Conservation (phyloP, 2,113 vertebrate species). For the Melanostigma gelatinosum region DNA sequence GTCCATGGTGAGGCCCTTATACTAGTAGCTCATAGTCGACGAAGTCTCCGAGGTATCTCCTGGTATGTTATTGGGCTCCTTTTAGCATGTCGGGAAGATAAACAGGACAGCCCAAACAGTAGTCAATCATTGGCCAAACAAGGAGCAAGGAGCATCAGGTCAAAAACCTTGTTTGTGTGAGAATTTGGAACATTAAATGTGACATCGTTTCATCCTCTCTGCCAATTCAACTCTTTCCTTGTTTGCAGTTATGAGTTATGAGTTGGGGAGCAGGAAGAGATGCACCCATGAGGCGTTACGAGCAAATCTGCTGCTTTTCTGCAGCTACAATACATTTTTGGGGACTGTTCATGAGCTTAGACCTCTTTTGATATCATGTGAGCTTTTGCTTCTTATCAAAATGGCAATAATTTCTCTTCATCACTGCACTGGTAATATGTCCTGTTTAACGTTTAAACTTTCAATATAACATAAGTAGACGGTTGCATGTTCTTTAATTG, state of each 20-base stretch:
- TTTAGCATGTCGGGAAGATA: conserved; percentile 52
- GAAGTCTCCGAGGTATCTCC: conserved; percentile 19
- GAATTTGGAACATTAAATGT: conserved; percentile 25
- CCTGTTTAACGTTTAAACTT: neutral
- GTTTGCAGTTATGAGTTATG: neutral
- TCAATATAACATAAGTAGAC: neutral
- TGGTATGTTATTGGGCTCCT: conserved; percentile 46
- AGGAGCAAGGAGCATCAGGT: conserved; percentile 71
- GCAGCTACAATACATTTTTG: neutral
- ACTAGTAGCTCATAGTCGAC: conserved; percentile 55
- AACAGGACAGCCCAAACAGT: conserved; percentile 61
- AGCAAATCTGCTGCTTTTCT: neutral
- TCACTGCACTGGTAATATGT: neutral
- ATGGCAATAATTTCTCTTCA: neutral
- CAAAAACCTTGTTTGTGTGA: conserved; percentile 61
- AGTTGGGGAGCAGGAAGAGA: neutral
- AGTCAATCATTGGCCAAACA: conserved; percentile 82
- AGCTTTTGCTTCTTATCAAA: conserved; percentile 16
- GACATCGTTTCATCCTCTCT: neutral
- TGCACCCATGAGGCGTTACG: neutral
- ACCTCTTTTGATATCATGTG: conserved; percentile 28
- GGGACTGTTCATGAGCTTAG: neutral
- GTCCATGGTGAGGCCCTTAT: conserved; percentile 73
- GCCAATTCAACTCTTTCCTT: neutral
- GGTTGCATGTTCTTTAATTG: neutral